A percentile compares a stretch with the other conserved stretches of the same genome.
Evolutionary conservation across 2,888 invertebrate genomes (phyloP).

Genomic region (Cotesia congregata): DNA sequence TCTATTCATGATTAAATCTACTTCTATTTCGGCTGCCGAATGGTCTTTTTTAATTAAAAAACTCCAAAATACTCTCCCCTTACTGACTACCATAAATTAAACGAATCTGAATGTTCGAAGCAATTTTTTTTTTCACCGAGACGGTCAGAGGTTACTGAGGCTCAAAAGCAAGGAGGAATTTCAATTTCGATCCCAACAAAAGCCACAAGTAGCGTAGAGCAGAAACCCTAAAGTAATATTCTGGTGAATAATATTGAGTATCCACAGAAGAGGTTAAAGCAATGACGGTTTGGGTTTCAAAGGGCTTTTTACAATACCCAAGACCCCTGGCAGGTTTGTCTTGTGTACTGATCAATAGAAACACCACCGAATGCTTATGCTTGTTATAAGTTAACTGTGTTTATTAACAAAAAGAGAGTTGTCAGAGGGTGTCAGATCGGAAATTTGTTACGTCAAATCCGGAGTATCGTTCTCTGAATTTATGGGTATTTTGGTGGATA

Average conservation of each 20-base stretch:
- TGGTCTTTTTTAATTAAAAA: not conserved
- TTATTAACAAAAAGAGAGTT: not conserved
- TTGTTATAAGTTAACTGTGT: not conserved
- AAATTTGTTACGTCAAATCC: not conserved
- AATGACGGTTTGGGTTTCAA: not conserved
- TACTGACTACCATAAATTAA: not conserved
- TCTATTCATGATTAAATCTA: no score
- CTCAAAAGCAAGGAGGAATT: constrained; percentile 44
- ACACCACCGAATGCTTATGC: not conserved
- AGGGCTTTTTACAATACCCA: not conserved
- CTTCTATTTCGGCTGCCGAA: no score
- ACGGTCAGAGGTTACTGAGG: not conserved
- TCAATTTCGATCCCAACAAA: constrained; percentile 46
- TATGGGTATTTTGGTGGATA: not conserved
- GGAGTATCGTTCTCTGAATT: not conserved
- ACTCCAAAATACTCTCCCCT: not conserved
- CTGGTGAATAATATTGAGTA: not conserved
- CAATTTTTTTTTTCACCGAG: constrained; percentile 18
- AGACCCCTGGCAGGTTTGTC: not conserved
- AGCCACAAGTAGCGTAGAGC: constrained; percentile 43
- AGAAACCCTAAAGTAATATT: constrained; percentile 44
- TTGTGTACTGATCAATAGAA: not conserved
- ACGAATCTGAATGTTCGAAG: constrained; percentile 3
- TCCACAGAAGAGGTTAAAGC: not conserved
- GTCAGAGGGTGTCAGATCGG: not conserved